phyloP scores from a whole-genome alignment of 1,140 invertebrate species.

The Apis mellifera region Amel_HAv3.1 CM009944.2:5883501-5884000 shows the following conservation, averaged over 20 bases:
- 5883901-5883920: too few species aligned
- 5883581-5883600: conserved; percentile 1
- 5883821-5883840: not conserved
- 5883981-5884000: too few species aligned
- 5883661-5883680: conserved; percentile 41
- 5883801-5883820: conserved; percentile 26
- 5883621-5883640: conserved; percentile 27
- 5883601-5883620: conserved; percentile 27
- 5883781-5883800: conserved; percentile 36
- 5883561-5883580: not conserved
- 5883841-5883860: too few species aligned
- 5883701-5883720: conserved; percentile 59
- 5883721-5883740: conserved; percentile 57
- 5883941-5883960: too few species aligned
- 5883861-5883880: too few species aligned
- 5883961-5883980: too few species aligned
- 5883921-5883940: too few species aligned
- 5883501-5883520: not conserved
- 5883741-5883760: conserved; percentile 54
- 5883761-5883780: conserved; percentile 28
- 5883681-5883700: conserved; percentile 59
- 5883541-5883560: not conserved
- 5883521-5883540: not conserved
- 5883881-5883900: too few species aligned
- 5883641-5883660: conserved; percentile 59